These are phyloP conservation scores for Sturmia bella DNA, from an alignment of 2,888 invertebrate species.

Conservation along the genomic window DNA sequence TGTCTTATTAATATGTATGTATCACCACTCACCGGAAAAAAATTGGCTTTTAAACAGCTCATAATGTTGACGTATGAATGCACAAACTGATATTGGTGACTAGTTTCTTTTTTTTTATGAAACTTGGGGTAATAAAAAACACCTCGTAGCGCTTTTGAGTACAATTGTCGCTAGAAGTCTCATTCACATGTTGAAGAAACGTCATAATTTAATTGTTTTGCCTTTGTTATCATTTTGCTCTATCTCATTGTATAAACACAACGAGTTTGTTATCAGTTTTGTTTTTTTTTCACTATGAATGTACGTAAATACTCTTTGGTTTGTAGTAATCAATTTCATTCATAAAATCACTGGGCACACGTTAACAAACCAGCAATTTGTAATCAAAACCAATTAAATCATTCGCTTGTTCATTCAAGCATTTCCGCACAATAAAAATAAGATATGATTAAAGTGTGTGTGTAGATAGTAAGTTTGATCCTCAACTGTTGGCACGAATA, in stretches of 20 bases:
- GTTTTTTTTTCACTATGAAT: too few relatives aligned
- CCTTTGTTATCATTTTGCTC: background rate
- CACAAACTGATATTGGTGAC: constrained; percentile 31
- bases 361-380: constrained; percentile 32
- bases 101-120: constrained; percentile 25
- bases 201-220: constrained; percentile 24
- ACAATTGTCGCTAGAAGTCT: background rate
- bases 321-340: constrained; percentile 60
- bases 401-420: constrained; percentile 35
- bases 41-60: too few relatives aligned
- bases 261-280: constrained; percentile 38
- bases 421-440: constrained; percentile 59
- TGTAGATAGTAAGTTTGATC: constrained; percentile 6
- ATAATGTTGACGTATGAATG: too few relatives aligned
- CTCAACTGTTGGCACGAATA: background rate
- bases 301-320: constrained; percentile 2
- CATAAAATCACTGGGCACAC: constrained; percentile 56
- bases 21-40: too few relatives aligned
- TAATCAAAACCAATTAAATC: constrained; percentile 64
- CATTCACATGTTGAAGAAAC: constrained; percentile 27
- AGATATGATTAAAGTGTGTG: constrained; percentile 18
- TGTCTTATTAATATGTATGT: too few relatives aligned
- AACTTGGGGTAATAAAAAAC: background rate
- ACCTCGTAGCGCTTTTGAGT: background rate
- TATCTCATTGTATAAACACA: background rate